Percentiles rank a stretch among this genome's conserved stretches.
Evolutionary conservation across 1,140 invertebrate genomes (phyloP).

Genomic region (Calliopsis andreniformis): DNA sequence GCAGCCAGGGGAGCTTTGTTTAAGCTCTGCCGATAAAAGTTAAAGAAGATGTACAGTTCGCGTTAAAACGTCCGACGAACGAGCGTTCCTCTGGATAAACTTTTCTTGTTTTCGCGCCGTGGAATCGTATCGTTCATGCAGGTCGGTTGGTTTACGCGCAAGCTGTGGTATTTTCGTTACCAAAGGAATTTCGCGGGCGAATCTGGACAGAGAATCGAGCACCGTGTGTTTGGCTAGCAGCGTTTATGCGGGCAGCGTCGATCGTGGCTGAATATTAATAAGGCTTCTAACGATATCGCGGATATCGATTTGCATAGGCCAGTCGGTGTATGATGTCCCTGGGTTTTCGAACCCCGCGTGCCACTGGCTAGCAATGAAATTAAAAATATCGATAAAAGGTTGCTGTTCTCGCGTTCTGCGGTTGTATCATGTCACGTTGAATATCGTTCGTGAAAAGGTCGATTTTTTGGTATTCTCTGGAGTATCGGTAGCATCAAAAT

Average conservation of each 20-base stretch:
- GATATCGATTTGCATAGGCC: not conserved
- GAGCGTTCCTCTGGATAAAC: constrained; percentile 42
- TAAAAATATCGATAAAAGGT: constrained; percentile 15
- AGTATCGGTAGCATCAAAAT: too few species aligned
- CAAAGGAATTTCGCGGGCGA: constrained; percentile 10
- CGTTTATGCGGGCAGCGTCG: not conserved
- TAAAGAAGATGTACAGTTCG: constrained; percentile 36
- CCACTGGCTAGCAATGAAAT: not conserved
- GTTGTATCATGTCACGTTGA: too few species aligned
- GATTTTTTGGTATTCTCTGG: too few species aligned
- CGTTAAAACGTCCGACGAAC: constrained; percentile 18
- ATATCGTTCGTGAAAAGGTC: too few species aligned
- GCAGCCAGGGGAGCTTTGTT: not conserved
- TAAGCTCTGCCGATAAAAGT: constrained; percentile 9
- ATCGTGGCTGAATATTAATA: constrained; percentile 39
- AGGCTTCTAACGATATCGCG: constrained; percentile 3
- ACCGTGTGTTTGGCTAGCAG: constrained; percentile 27
- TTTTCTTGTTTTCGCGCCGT: constrained; percentile 34
- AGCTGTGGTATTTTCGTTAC: constrained; percentile 39
- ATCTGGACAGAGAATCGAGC: constrained; percentile 12
- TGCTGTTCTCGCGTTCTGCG: too few species aligned
- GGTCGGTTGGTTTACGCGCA: constrained; percentile 28
- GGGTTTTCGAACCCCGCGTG: not conserved
- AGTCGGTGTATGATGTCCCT: not conserved
- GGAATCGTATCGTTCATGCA: constrained; percentile 25